A percentile compares a stretch with the other conserved stretches of the same genome.
phyloP scores from a whole-genome alignment of 1,140 invertebrate species.

The Diorhabda sublineata region DNA sequence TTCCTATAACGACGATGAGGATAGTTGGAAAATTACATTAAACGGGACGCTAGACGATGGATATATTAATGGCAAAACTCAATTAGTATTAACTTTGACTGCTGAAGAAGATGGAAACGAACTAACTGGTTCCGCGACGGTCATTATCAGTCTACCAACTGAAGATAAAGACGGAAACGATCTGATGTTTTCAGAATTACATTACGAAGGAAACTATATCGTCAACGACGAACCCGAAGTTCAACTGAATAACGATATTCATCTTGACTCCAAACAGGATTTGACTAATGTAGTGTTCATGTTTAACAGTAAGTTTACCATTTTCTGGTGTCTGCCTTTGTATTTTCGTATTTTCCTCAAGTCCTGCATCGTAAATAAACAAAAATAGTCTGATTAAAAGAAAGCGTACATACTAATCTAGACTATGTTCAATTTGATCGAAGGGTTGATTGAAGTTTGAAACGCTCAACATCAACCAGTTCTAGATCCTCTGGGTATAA shows the following conservation, averaged over 20 bases:
- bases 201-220: neutral
- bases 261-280: neutral
- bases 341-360: too few species aligned
- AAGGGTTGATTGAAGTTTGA: too few species aligned
- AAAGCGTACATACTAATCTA: too few species aligned
- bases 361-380: too few species aligned
- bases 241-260: neutral
- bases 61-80: conserved; percentile 5
- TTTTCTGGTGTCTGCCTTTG: too few species aligned
- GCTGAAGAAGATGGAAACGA: conserved; percentile 4
- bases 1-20: neutral
- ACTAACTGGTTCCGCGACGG: neutral
- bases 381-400: too few species aligned
- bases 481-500: too few species aligned
- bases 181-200: conserved; percentile 5
- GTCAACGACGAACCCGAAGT: neutral
- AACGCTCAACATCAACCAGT: too few species aligned
- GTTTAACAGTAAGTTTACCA: too few species aligned
- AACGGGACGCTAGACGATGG: neutral
- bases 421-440: too few species aligned
- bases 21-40: conserved; percentile 1
- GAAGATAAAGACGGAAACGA: neutral
- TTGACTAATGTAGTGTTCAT: too few species aligned
- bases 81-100: conserved; percentile 21
- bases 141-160: conserved; percentile 17